These are phyloP conservation scores for Eulithis testata DNA, from an alignment of 2,888 invertebrate species.

Conservation along the genomic window DNA sequence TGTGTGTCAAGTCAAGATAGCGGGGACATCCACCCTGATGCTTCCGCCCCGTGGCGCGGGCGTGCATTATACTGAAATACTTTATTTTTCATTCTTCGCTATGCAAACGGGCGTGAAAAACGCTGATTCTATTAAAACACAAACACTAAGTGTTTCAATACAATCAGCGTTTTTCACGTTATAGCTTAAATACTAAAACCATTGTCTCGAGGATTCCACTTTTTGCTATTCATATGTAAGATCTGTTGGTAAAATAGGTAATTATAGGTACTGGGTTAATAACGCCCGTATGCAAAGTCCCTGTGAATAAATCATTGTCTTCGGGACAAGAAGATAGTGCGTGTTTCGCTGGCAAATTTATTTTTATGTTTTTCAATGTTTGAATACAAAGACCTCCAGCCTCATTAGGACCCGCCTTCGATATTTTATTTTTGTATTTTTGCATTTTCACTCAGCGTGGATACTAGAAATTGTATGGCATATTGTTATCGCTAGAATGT, in stretches of 20 bases:
- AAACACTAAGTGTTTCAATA: too few relatives aligned
- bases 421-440: slow-evolving; percentile 23
- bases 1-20: slow-evolving; percentile 79
- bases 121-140: slow-evolving; percentile 33
- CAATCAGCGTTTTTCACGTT: too few relatives aligned
- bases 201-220: too few relatives aligned
- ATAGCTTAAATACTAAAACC: too few relatives aligned
- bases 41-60: slow-evolving; percentile 60
- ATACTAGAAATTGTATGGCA: slow-evolving; percentile 29
- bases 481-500: slow-evolving; percentile 26
- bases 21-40: slow-evolving; percentile 64
- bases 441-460: slow-evolving; percentile 19
- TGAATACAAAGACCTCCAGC: slow-evolving; percentile 47
- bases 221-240: too few relatives aligned
- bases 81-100: slow-evolving; percentile 64
- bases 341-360: slow-evolving; percentile 74
- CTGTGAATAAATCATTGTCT: slow-evolving; percentile 75
- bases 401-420: slow-evolving; percentile 35
- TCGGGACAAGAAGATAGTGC: slow-evolving; percentile 73
- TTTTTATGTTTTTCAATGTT: slow-evolving; percentile 65
- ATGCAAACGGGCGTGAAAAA: slow-evolving; percentile 50
- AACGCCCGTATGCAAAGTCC: slow-evolving; percentile 54
- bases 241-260: too few relatives aligned
- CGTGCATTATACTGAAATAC: slow-evolving; percentile 68
- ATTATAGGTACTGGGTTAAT: neutral